Evolutionary conservation across 2,888 invertebrate genomes (phyloP).

Genomic region (Sisyra terminalis): DNA sequence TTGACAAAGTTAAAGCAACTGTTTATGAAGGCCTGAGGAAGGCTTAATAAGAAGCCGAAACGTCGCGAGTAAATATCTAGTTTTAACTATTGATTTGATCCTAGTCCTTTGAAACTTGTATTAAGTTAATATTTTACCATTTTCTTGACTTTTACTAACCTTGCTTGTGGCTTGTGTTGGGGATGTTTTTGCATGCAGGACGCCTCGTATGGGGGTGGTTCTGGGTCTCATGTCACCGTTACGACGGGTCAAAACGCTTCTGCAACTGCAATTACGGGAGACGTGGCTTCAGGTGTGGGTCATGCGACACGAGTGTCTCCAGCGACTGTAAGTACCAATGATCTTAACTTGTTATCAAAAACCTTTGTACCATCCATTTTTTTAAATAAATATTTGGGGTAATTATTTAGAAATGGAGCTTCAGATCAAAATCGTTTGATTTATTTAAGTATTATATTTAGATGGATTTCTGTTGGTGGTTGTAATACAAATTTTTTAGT

Average conservation of each 20-base stretch:
- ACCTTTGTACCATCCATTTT: background rate
- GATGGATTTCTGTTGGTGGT: no score
- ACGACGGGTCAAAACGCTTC: constrained; percentile 22
- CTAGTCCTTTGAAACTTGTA: background rate
- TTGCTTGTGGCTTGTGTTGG: constrained; percentile 8
- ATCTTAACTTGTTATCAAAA: constrained; percentile 19
- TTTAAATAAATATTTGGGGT: no score
- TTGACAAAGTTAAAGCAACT: no score
- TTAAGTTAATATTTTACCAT: background rate
- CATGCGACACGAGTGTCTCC: constrained; percentile 74
- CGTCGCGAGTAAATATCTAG: no score
- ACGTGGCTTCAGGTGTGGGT: constrained; percentile 41
- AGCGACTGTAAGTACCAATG: constrained; percentile 65
- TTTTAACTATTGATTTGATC: no score
- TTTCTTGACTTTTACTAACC: constrained; percentile 4
- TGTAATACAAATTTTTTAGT: no score
- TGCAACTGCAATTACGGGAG: constrained; percentile 23
- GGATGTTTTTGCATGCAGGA: constrained; percentile 22
- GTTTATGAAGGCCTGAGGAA: no score
- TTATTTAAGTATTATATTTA: no score
- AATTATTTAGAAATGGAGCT: no score
- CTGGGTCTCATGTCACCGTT: constrained; percentile 30
- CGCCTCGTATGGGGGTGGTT: constrained; percentile 20
- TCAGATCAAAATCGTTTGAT: no score
- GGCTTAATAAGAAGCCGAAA: no score